Evolutionary conservation across 2,797 vertebrate species (phyloP).

Genomic region (Atherinosoma microstoma): DNA sequence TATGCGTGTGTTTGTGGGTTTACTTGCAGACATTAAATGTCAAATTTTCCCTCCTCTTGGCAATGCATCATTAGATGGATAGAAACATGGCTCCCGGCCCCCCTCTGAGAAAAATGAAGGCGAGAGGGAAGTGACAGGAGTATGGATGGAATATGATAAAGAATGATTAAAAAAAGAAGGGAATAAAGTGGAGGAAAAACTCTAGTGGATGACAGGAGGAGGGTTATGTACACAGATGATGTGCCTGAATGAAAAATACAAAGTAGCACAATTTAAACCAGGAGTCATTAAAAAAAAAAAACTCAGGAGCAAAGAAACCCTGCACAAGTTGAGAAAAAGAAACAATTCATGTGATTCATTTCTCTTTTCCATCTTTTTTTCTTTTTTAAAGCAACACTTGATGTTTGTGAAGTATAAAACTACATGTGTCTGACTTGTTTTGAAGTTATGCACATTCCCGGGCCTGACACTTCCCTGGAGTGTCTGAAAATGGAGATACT

Average conservation of each 20-base stretch:
- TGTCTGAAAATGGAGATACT: background rate
- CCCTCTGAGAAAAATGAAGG: conserved; percentile 70
- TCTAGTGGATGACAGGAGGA: conserved; percentile 51
- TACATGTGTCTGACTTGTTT: background rate
- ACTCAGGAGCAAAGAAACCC: background rate
- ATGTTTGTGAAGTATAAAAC: background rate
- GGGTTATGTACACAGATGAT: conserved; percentile 46
- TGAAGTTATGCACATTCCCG: background rate
- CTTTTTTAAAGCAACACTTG: background rate
- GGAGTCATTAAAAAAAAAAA: conserved; percentile 4
- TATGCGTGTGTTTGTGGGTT: background rate
- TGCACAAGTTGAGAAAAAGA: background rate
- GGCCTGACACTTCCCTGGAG: background rate
- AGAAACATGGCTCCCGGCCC: conserved; percentile 64
- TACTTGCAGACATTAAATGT: conserved; percentile 58
- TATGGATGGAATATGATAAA: conserved; percentile 41
- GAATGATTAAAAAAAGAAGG: conserved; percentile 51
- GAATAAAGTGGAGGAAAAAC: conserved; percentile 47
- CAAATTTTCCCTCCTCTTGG: conserved; percentile 61
- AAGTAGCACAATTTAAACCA: conserved; percentile 12
- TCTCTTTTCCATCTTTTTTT: conserved; percentile 28
- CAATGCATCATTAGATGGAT: conserved; percentile 73
- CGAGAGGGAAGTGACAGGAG: conserved; percentile 45
- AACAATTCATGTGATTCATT: conserved; percentile 22
- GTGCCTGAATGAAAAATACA: conserved; percentile 29